Base-by-base conservation (phyloP, 2,888 invertebrate genomes). In the Automeris io region DNA sequence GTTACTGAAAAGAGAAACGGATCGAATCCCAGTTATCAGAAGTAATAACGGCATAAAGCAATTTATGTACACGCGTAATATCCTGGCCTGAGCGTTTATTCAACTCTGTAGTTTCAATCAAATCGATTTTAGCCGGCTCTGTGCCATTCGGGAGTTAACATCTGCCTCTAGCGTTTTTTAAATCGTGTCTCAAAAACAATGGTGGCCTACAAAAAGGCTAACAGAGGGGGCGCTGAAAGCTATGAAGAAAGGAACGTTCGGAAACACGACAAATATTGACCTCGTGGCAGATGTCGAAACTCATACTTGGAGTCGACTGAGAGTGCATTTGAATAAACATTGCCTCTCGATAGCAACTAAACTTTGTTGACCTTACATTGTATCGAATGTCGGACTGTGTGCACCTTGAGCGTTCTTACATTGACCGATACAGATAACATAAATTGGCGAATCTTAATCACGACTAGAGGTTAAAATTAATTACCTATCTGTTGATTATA, bases 241-340 rank as follows among this genome's bases (percentile, higher is more conserved):
- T 49, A 47, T 54, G 59, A 63, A 70, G 66, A 70, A 76, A 76
- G 65, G 70, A 70, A 61, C 63, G 54, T 59, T 69, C 58, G 61
- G 66, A 73, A 70, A 75, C 70, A 70, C 73, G 57, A 70, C 79
- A 81, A 85, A 83, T 83, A 83, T 85, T 83, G 83, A 85, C 82
- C 82, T 80, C 79, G 77, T 56, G 63, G 76, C 82, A 86, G 79
- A 82, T 86, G 83, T 81, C 66, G 83, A 81, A 83, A 83, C 65
- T 50, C 71, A 76, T 81, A 77, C 74, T 74, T 63, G 50, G 67
- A 61, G 70, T 73, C 75, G 68, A 66, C 69, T 71, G 67, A 70
- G 72, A 70, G 70, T 81, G 81, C 86, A 85, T 83, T 83, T 85
- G 82, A 82, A 81, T 77, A 83, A 85, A 86, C 79, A 85, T 65